Conservation (phyloP, 2,797 vertebrate genomes). For the Peromyscus aztecus region DNA sequence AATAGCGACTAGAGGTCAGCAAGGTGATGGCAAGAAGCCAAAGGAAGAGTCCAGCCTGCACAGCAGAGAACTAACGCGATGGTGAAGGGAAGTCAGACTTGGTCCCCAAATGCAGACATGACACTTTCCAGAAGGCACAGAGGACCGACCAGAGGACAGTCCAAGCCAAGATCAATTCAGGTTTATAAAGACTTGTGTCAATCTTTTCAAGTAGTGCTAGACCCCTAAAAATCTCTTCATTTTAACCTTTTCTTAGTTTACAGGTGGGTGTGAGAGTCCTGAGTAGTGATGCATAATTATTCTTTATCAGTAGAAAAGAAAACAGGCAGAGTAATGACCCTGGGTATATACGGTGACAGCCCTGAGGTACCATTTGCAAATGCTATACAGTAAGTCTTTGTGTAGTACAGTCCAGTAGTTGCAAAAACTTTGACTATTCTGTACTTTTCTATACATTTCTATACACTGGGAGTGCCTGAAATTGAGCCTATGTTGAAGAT, state of each 20-base stretch:
- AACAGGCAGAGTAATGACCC: neutral
- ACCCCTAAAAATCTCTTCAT: constrained; percentile 37
- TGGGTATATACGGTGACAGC: neutral
- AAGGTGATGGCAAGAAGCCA: constrained; percentile 14
- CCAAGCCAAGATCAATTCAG: neutral
- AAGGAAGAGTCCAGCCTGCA: neutral
- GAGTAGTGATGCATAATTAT: neutral
- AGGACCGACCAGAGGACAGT: neutral
- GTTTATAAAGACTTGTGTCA: neutral
- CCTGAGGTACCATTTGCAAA: neutral
- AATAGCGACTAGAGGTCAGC: neutral
- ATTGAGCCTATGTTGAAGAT: constrained; percentile 22
- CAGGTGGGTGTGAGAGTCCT: neutral
- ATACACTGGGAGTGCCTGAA: constrained; percentile 7
- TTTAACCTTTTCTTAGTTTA: constrained; percentile 9
- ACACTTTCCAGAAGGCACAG: constrained; percentile 40
- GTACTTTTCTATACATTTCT: constrained; percentile 16
- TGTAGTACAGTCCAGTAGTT: neutral
- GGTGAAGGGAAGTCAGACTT: neutral
- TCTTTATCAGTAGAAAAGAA: constrained; percentile 14
- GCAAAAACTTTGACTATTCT: constrained; percentile 43
- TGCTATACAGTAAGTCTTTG: neutral
- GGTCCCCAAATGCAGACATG: neutral
- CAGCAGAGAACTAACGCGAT: neutral
- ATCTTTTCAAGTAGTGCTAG: neutral